These are phyloP conservation scores for Hafferia zeledoni DNA, from an alignment of 2,797 vertebrate species.

Conservation along the genomic window DNA sequence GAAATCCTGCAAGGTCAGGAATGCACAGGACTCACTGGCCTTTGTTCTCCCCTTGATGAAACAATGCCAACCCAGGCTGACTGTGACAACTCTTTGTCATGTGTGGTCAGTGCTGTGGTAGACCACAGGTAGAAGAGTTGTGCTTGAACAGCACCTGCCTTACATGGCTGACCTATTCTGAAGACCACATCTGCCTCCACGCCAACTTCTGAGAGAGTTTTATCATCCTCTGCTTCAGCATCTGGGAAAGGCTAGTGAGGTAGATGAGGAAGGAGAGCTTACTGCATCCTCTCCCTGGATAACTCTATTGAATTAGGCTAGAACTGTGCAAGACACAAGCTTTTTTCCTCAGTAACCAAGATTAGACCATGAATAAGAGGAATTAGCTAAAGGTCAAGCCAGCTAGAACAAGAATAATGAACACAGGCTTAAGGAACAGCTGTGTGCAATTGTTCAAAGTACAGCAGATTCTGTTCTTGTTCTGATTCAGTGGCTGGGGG, in stretches of 20 bases:
- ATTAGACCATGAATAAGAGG: slow-evolving; percentile 47
- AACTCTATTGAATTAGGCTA: slow-evolving; percentile 13
- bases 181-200: background rate
- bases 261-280: background rate
- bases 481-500: background rate
- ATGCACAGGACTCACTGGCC: background rate
- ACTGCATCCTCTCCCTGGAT: background rate
- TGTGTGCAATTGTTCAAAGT: slow-evolving; percentile 28
- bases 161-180: background rate
- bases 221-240: background rate
- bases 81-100: background rate
- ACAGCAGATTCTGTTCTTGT: slow-evolving; percentile 32
- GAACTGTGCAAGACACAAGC: background rate
- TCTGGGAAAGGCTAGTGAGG: background rate
- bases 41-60: background rate
- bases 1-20: background rate
- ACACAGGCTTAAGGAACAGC: slow-evolving; percentile 25
- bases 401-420: slow-evolving; percentile 55
- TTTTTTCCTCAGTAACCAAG: slow-evolving; percentile 23
- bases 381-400: slow-evolving; percentile 61
- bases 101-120: background rate
- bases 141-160: background rate
- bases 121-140: background rate
- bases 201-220: background rate
- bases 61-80: background rate